Conservation (phyloP, 1,140 invertebrate species). For the Heliconius eleuchia region DNA sequence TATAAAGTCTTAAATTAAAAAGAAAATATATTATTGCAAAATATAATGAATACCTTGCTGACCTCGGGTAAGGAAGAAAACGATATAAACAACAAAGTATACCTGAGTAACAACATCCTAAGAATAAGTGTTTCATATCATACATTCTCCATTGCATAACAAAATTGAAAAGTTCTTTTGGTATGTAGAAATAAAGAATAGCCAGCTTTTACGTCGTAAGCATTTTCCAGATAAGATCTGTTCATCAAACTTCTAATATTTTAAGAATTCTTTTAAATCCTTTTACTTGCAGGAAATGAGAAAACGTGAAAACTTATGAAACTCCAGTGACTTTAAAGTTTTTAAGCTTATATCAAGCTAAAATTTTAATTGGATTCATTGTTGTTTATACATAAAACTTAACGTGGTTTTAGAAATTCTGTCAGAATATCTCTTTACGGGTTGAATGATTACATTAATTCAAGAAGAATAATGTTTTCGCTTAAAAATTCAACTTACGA, state of each 20-base stretch:
- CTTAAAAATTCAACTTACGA: not conserved
- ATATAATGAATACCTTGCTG: no score
- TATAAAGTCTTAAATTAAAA: not conserved
- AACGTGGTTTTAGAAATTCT: conserved; percentile 7
- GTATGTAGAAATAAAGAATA: not conserved
- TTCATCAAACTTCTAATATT: conserved; percentile 1
- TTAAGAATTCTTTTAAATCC: conserved; percentile 21
- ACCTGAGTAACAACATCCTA: no score
- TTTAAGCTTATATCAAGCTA: conserved; percentile 17
- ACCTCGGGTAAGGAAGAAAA: no score
- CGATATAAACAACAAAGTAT: no score
- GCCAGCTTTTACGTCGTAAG: not conserved
- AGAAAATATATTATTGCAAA: no score
- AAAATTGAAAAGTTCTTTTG: not conserved
- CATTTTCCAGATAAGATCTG: not conserved
- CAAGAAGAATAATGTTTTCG: not conserved
- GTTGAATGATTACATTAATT: not conserved
- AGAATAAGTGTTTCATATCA: not conserved
- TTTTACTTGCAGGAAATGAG: conserved; percentile 29
- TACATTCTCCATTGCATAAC: not conserved
- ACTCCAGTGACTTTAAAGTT: conserved; percentile 26
- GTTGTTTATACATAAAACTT: conserved; percentile 14
- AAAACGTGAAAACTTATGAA: conserved; percentile 29
- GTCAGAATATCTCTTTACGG: not conserved
- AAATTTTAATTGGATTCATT: conserved; percentile 19